Base-by-base conservation (phyloP, 1,140 invertebrate genomes). In the Drosophila sp. region DNA sequence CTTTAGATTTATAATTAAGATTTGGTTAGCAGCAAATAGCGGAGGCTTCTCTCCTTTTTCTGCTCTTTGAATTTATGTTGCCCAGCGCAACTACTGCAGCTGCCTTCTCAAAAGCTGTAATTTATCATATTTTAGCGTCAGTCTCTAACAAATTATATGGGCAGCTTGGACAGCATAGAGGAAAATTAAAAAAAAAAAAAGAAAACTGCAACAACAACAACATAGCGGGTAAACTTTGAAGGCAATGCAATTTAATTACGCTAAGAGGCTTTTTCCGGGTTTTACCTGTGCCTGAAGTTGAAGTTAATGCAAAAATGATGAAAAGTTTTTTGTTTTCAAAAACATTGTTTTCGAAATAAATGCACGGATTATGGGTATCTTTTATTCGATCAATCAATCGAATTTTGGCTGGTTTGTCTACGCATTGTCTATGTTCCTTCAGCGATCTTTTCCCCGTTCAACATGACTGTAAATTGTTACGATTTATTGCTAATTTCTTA, bases 1-100 rank as follows among this genome's bases (percentile, higher is more conserved):
- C 86, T 90, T 76, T 90, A 90, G 86, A 90, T 90, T 90, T 90
- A 90, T 90, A 90, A 90, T 90, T 90, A 90, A 90, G 86, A 90
- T 90, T 90, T 85, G 86, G 86, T 85, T 82, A 82, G 86, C 79
- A 85, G 81, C 80, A 77, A 90, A 82, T 69, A 76, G 72, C 54
- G 80, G 79, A 76, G 72, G 76, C 69, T 67, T 50, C 72, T 47
- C 38, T 77, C 27, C 29, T 30, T 30, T 50, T 64, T 29, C 32
- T 62, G 55, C 72, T 60, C 63, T 74, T 64, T 64, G 63, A 60
- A 55, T 66, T 75, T 79, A 75, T 61, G 66, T 56, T 44, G 74
- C 72, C 69, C 50, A 56, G 38, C 60, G 56, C 72, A 62, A 74
- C 61, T 80, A 66, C 78, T 74, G 79, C 61, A 76, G 84, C 76